phyloP scores from a whole-genome alignment of 2,888 invertebrate species.

The Cantharis rustica region DNA sequence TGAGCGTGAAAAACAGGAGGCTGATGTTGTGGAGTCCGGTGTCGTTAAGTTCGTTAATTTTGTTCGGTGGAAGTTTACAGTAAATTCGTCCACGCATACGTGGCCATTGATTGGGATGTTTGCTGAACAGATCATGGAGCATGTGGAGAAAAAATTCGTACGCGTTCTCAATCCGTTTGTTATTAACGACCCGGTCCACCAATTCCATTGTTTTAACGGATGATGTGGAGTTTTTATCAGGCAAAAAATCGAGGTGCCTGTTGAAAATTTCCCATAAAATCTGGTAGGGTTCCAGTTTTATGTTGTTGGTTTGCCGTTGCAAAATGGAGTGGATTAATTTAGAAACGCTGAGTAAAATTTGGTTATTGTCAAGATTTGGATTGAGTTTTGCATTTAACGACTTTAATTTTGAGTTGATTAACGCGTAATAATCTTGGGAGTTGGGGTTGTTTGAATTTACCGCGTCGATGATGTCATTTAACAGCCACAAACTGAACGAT shows the following conservation, averaged over 20 bases:
- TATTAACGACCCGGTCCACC: constrained; percentile 33
- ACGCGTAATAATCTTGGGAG: constrained; percentile 41
- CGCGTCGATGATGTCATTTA: constrained; percentile 40
- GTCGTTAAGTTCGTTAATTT: constrained; percentile 48
- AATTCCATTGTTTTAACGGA: constrained; percentile 38
- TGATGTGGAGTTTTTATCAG: constrained; percentile 15
- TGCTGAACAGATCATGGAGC: constrained; percentile 44
- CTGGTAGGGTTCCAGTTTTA: constrained; percentile 49
- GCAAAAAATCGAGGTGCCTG: constrained; percentile 38
- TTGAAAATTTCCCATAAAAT: constrained; percentile 53
- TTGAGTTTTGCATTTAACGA: constrained; percentile 27
- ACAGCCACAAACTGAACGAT: constrained; percentile 43
- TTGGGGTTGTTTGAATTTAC: constrained; percentile 33
- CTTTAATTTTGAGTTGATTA: constrained; percentile 45
- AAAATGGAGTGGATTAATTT: constrained; percentile 44
- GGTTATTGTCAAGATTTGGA: constrained; percentile 22
- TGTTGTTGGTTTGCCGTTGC: constrained; percentile 45
- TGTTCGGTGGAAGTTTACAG: constrained; percentile 51
- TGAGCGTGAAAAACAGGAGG: constrained; percentile 45
- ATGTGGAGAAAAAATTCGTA: constrained; percentile 50
- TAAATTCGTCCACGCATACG: constrained; percentile 53
- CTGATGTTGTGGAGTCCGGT: constrained; percentile 47
- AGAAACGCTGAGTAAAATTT: constrained; percentile 39
- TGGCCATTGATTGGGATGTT: constrained; percentile 50
- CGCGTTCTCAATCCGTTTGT: constrained; percentile 36